Evolutionary conservation across 2,797 vertebrate genomes (phyloP).

Genomic region (Danio albolineatus): DNA sequence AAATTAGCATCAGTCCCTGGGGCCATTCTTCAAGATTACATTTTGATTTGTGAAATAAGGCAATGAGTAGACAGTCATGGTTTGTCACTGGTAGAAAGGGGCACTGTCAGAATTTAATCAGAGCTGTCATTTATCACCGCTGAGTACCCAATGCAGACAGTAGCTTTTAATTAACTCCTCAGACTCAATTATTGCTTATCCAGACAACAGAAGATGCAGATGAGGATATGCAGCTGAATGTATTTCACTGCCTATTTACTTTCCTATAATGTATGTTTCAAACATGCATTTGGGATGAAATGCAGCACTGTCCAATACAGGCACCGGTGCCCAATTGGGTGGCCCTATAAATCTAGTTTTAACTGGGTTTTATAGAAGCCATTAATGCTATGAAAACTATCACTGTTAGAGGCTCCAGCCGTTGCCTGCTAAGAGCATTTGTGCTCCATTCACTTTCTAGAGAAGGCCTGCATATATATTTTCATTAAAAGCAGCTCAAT

Average conservation of each 20-base stretch:
- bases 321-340: constrained; percentile 15
- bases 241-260: constrained; percentile 35
- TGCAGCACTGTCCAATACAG: constrained; percentile 8
- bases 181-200: constrained; percentile 25
- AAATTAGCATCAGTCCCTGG: neutral
- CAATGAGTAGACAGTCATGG: neutral
- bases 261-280: constrained; percentile 11
- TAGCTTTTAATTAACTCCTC: constrained; percentile 43
- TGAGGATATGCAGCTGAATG: constrained; percentile 5
- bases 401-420: constrained; percentile 1
- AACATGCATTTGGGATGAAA: constrained; percentile 5
- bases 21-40: neutral
- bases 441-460: constrained; percentile 27
- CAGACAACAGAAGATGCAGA: constrained; percentile 31
- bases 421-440: constrained; percentile 30
- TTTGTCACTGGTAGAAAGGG: constrained; percentile 6
- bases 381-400: constrained; percentile 32
- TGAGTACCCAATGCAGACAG: neutral
- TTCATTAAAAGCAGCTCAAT: constrained; percentile 43
- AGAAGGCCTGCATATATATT: constrained; percentile 32
- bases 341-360: constrained; percentile 45
- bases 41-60: constrained; percentile 12
- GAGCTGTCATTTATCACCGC: constrained; percentile 33
- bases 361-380: constrained; percentile 40
- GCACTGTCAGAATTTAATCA: constrained; percentile 26